A percentile compares a stretch with the other conserved stretches of the same genome.
Conservation (phyloP, 2,888 invertebrate genomes). For the Diabrotica balteata region DNA sequence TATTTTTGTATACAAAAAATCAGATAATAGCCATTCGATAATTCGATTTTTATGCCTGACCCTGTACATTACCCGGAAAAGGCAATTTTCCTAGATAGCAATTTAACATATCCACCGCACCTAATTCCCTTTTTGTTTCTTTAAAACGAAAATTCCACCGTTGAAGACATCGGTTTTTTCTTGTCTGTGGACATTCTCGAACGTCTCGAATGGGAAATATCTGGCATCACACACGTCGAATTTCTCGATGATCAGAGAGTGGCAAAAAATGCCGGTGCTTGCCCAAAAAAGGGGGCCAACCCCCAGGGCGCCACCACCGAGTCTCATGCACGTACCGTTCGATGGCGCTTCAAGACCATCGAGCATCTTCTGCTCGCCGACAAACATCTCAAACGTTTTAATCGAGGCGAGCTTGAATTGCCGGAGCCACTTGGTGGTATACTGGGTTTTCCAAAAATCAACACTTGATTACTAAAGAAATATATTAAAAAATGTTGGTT, state of each 20-base stretch:
- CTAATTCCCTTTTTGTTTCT: not conserved
- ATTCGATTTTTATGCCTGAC: too few relatives aligned
- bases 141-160: constrained; percentile 3
- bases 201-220: constrained; percentile 27
- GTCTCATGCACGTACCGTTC: constrained; percentile 30
- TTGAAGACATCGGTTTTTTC: constrained; percentile 1
- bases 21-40: too few relatives aligned
- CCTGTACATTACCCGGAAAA: not conserved
- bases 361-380: constrained; percentile 39
- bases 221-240: constrained; percentile 33
- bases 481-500: too few relatives aligned
- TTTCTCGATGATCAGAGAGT: constrained; percentile 20
- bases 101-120: not conserved
- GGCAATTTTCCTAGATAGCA: not conserved
- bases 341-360: constrained; percentile 32
- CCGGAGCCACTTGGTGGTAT: not conserved
- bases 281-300: constrained; percentile 29
- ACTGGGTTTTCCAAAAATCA: constrained; percentile 8
- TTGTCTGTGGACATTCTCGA: constrained; percentile 11
- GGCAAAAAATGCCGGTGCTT: constrained; percentile 14
- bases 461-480: too few relatives aligned
- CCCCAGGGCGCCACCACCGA: constrained; percentile 30
- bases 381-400: constrained; percentile 45
- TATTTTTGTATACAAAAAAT: too few relatives aligned
- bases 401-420: constrained; percentile 45